phyloP scores from a whole-genome alignment of 2,113 vertebrate species.

The Psittacula cyanocephala region DNA sequence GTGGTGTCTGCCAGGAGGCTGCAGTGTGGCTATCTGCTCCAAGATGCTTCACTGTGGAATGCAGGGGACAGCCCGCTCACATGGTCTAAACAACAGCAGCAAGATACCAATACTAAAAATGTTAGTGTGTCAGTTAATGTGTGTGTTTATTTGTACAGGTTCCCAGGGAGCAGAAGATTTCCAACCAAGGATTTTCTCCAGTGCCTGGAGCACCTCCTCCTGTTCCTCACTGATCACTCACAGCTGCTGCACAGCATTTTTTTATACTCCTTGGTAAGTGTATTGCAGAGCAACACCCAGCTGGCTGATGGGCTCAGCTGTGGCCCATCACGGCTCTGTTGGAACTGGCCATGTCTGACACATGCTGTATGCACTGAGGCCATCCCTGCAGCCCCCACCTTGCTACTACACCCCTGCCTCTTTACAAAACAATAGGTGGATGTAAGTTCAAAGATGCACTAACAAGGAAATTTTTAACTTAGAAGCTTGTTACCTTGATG shows the following conservation, averaged over 20 bases:
- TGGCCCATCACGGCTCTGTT: fast-evolving
- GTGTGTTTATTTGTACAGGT: not conserved
- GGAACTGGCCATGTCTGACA: not conserved
- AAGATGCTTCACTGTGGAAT: fast-evolving
- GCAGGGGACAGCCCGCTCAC: not conserved
- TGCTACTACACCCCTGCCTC: not conserved
- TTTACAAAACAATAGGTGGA: not conserved
- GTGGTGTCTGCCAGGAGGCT: not conserved
- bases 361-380: not conserved
- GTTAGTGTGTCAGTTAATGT: not conserved
- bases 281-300: not conserved
- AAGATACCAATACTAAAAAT: not conserved
- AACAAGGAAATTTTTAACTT: not conserved
- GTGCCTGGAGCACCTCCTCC: not conserved
- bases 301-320: not conserved
- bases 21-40: fast-evolving
- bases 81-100: not conserved
- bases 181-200: not conserved
- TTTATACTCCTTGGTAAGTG: not conserved
- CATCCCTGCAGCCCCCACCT: not conserved
- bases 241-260: not conserved
- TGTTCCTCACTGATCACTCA: not conserved
- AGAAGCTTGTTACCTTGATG: not conserved
- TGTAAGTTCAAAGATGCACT: not conserved
- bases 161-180: not conserved